Evolutionary conservation across 23 tunicate species (phyloP).

Genomic region (Ascidia mentula): DNA sequence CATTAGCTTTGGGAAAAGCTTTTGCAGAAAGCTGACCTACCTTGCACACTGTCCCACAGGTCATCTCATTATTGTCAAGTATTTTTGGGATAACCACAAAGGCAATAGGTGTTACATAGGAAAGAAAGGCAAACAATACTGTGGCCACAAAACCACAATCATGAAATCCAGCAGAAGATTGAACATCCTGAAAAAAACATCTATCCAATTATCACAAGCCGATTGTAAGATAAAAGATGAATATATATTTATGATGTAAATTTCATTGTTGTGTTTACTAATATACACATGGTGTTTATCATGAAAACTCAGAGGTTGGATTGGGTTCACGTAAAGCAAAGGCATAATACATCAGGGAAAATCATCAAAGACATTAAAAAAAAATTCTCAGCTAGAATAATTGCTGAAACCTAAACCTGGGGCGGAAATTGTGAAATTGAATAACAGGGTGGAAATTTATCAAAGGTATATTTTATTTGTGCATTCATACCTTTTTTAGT

Average conservation of each 20-base stretch:
- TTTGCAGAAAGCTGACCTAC: too few species aligned
- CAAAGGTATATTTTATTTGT: neutral
- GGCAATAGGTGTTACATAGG: conserved; percentile 84
- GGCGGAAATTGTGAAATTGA: neutral
- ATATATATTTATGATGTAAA: too few species aligned
- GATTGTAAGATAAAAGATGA: neutral
- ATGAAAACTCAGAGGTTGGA: neutral
- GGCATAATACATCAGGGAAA: too few species aligned
- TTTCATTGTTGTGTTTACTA: too few species aligned
- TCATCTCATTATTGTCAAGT: neutral
- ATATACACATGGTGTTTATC: neutral
- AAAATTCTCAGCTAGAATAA: too few species aligned
- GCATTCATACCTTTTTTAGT: conserved; percentile 57
- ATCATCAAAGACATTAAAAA: too few species aligned
- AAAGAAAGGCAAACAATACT: conserved; percentile 67
- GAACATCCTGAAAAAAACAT: conserved; percentile 30
- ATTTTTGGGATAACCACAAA: conserved; percentile 71
- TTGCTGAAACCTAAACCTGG: neutral
- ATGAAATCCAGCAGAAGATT: conserved; percentile 64
- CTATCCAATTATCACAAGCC: neutral
- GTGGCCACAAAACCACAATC: conserved; percentile 87
- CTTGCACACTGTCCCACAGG: conserved; percentile 53
- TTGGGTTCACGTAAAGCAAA: too few species aligned
- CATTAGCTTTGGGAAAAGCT: too few species aligned
- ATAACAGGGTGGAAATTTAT: too few species aligned